Evolutionary conservation across 1,140 invertebrate genomes (phyloP).

Genomic region (Lethrus apterus): DNA sequence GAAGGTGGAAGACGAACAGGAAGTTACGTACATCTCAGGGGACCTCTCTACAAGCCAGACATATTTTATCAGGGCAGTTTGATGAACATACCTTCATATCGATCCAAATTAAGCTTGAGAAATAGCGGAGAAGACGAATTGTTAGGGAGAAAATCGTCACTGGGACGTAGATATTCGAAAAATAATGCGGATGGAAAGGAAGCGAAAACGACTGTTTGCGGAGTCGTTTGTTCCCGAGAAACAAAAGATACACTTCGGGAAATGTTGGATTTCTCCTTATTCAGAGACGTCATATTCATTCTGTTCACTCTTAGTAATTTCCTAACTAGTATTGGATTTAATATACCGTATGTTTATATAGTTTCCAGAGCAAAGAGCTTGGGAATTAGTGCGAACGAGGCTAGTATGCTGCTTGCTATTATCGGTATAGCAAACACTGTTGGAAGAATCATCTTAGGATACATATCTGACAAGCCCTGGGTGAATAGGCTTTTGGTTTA

Average conservation of each 20-base stretch:
- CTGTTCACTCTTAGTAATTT: conserved; percentile 91
- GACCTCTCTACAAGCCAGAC: conserved; percentile 78
- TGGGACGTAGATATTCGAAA: conserved; percentile 27
- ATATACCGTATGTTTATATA: conserved; percentile 86
- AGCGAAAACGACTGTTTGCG: conserved; percentile 10
- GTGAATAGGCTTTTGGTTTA: conserved; percentile 85
- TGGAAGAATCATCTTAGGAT: conserved; percentile 80
- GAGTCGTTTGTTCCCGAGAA: conserved; percentile 48
- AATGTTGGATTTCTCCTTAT: conserved; percentile 78
- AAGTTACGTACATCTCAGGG: conserved; percentile 23
- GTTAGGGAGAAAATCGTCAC: conserved; percentile 25
- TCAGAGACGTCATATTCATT: conserved; percentile 82
- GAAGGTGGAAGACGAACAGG: conserved; percentile 21
- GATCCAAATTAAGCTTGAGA: conserved; percentile 40
- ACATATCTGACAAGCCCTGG: conserved; percentile 79
- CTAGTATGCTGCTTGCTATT: conserved; percentile 63
- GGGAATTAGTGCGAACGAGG: conserved; percentile 48
- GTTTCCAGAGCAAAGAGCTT: conserved; percentile 57
- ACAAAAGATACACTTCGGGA: conserved; percentile 62
- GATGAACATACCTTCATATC: conserved; percentile 45
- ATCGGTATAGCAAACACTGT: conserved; percentile 83
- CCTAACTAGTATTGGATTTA: conserved; percentile 92
- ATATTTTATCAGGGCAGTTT: conserved; percentile 81
- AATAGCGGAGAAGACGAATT: conserved; percentile 38
- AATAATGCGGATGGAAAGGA: conserved; percentile 11